Conservation (phyloP, 1,140 invertebrate genomes). For the Psix sp. region DNA sequence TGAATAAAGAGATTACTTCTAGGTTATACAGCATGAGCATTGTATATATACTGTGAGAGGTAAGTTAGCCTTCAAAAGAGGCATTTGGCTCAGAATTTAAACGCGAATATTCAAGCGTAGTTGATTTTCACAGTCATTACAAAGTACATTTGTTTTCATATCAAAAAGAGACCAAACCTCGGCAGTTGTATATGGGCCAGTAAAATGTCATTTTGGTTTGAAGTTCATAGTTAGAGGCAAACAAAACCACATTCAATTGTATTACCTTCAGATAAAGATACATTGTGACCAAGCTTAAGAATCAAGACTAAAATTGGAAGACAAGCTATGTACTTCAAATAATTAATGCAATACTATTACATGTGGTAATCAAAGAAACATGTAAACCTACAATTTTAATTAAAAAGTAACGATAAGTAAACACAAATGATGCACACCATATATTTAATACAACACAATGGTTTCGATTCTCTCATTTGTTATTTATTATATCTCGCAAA, state of each 20-base stretch:
- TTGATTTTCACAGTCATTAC: conserved; percentile 42
- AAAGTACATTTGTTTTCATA: conserved; percentile 30
- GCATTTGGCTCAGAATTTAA: conserved; percentile 41
- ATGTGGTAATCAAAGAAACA: too few species aligned
- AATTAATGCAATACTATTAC: too few species aligned
- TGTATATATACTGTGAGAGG: conserved; percentile 36
- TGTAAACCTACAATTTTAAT: too few species aligned
- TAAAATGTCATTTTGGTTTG: conserved; percentile 53
- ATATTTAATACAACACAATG: too few species aligned
- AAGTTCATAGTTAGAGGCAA: conserved; percentile 43
- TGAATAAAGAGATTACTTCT: too few species aligned
- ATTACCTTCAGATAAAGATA: conserved; percentile 43
- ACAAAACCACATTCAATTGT: conserved; percentile 59
- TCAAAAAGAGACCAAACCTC: conserved; percentile 40
- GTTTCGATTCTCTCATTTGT: too few species aligned
- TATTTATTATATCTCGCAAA: too few species aligned
- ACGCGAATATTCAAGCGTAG: conserved; percentile 37
- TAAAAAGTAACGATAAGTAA: too few species aligned
- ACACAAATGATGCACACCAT: too few species aligned
- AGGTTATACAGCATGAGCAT: not conserved
- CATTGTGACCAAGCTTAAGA: conserved; percentile 46
- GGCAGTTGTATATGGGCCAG: conserved; percentile 47
- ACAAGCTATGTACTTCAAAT: conserved; percentile 26
- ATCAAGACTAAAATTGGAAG: conserved; percentile 48
- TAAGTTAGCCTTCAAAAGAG: too few species aligned